phyloP scores from a whole-genome alignment of 2,888 invertebrate genomes.

The Clepsis dumicolana region DNA sequence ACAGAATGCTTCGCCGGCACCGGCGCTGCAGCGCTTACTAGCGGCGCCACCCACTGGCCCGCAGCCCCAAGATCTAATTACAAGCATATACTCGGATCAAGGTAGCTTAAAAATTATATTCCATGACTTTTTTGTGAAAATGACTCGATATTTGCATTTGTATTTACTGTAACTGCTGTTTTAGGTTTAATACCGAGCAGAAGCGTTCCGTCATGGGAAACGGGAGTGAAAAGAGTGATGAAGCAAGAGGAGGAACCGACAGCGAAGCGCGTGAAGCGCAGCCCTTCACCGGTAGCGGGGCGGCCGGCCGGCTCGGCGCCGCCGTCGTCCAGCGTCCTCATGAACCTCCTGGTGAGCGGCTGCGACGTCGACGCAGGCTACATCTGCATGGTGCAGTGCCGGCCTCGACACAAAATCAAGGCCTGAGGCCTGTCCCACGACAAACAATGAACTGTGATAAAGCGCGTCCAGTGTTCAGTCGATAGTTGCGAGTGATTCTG shows the following conservation, averaged over 20 bases:
- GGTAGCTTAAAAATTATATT: slow-evolving; percentile 55
- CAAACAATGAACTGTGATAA: slow-evolving; percentile 80
- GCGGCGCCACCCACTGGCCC: slow-evolving; percentile 76
- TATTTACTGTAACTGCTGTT: slow-evolving; percentile 43
- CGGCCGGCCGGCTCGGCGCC: slow-evolving; percentile 59
- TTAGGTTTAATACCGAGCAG: slow-evolving; percentile 77
- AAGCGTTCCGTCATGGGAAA: slow-evolving; percentile 73
- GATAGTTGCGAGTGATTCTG: slow-evolving; percentile 57
- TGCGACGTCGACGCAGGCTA: slow-evolving; percentile 98
- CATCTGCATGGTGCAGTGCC: slow-evolving; percentile 92
- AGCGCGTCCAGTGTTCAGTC: slow-evolving; percentile 80
- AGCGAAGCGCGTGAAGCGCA: slow-evolving; percentile 75
- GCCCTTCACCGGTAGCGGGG: slow-evolving; percentile 65
- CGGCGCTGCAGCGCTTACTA: slow-evolving; percentile 75
- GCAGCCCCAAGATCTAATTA: slow-evolving; percentile 80
- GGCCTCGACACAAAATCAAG: slow-evolving; percentile 83
- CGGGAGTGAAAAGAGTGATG: slow-evolving; percentile 73
- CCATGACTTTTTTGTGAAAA: background rate
- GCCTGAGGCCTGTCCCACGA: slow-evolving; percentile 65
- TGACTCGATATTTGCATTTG: background rate
- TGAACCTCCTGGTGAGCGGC: slow-evolving; percentile 98
- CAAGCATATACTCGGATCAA: slow-evolving; percentile 80
- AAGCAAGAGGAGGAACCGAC: slow-evolving; percentile 76
- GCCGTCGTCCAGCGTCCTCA: slow-evolving; percentile 93
- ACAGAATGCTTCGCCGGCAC: slow-evolving; percentile 68